Evolutionary conservation across 2,888 invertebrate species (phyloP), one percentile per base, ranked within the genome.

Genomic region (Pachliopta kotzebuea): DNA sequence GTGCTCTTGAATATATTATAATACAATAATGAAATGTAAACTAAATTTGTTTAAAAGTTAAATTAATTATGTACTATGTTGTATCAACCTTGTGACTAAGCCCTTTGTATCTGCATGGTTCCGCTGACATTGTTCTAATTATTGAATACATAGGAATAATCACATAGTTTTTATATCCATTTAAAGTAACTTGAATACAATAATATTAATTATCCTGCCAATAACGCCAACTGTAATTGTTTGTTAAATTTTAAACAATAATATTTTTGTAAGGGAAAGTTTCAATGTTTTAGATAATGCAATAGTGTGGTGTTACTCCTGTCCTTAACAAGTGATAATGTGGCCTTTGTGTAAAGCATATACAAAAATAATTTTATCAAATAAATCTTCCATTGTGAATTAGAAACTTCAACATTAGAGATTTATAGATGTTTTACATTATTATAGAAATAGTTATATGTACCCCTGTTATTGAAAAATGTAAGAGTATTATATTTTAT

Each of bases 271-370:
- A 45, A 45, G 18, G 11, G 1, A n/a, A 45, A n/a, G 6, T 18
- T 29, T 8, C 8, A 23, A 53, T 2, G 7, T 53, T 18, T 2
- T 53, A 53, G 53, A 20, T 20, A 26, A 20, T 31, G 23, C 50
- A 37, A 52, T 50, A 62, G 56, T 31, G 14, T 42, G 18, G 17
- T 56, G 31, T 59, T 42, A 45, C 55, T 52, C 55, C 64, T 56
- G 50, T 60, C 42, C 57, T 63, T 58, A 53, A 57, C 11, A 80
- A 81, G 88, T 88, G 87, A 88, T 88, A 86, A 76, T 76, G 88
- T 87, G 88, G 88, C 88, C 88, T 89, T 89, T 78, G 74, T 76
- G 70, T 79, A 82, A 72, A 76, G 74, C 70, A 74, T 78, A 75
- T 76, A 77, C 69, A 70, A 74, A n/a, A 68, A 74, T 75, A 73